Evolutionary conservation across 2,888 invertebrate genomes (phyloP).

Genomic region (Pyrgus malvae): DNA sequence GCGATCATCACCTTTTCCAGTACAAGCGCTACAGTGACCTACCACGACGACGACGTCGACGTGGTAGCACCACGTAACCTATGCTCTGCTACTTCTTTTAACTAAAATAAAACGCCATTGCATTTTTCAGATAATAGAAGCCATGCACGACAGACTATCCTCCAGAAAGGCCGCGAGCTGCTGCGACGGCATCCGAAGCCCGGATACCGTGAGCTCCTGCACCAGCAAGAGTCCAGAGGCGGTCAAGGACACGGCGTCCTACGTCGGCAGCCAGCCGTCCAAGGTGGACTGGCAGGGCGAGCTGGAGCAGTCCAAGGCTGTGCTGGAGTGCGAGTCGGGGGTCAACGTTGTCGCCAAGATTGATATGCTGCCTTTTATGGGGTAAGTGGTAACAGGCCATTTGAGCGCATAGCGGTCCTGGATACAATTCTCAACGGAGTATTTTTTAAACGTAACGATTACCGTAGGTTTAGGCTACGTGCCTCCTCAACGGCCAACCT

Average conservation of each 20-base stretch:
- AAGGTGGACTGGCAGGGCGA: constrained; percentile 43
- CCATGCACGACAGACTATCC: constrained; percentile 20
- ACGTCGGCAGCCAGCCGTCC: constrained; percentile 23
- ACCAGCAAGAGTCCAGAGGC: constrained; percentile 43
- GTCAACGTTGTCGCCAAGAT: constrained; percentile 58
- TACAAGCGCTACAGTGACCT: too few species aligned
- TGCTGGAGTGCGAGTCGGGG: constrained; percentile 43
- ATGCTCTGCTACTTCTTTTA: too few species aligned
- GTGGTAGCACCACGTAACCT: too few species aligned
- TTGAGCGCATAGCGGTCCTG: too few species aligned
- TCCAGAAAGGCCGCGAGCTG: not conserved
- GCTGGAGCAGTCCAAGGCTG: constrained; percentile 36
- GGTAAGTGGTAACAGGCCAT: too few species aligned
- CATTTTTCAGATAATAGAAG: constrained; percentile 36
- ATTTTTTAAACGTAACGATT: too few species aligned
- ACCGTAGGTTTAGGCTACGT: too few species aligned
- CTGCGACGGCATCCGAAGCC: constrained; percentile 20
- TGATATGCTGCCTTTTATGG: constrained; percentile 65
- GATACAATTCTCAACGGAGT: too few species aligned
- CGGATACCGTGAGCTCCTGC: constrained; percentile 43
- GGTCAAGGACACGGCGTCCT: constrained; percentile 25
- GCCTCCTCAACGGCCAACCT: too few species aligned
- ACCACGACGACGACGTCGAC: too few species aligned
- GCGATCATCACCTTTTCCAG: too few species aligned
- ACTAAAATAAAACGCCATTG: too few species aligned